Evolutionary conservation across 2,888 invertebrate species (phyloP).

Genomic region (Muscina levida): DNA sequence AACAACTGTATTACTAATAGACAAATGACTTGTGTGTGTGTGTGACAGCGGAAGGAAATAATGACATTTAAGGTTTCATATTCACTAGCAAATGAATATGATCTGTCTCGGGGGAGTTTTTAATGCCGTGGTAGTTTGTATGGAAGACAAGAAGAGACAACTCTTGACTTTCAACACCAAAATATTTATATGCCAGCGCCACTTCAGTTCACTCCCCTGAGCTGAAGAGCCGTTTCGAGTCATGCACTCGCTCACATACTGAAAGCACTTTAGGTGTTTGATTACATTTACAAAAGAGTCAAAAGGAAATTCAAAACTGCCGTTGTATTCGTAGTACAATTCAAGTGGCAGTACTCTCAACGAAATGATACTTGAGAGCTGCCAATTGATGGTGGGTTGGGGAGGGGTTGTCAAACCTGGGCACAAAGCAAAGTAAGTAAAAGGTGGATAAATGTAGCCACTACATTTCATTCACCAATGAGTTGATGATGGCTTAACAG

Average conservation of each 20-base stretch:
- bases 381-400: not conserved
- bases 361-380: slow-evolving; percentile 47
- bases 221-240: too few relatives aligned
- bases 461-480: not conserved
- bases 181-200: slow-evolving; percentile 36
- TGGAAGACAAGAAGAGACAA: slow-evolving; percentile 38
- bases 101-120: slow-evolving; percentile 46
- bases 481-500: not conserved
- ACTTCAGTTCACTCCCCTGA: slow-evolving; percentile 33
- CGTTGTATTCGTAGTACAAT: slow-evolving; percentile 10
- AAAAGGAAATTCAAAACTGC: not conserved
- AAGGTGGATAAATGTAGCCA: not conserved
- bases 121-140: slow-evolving; percentile 6
- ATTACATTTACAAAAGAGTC: slow-evolving; percentile 52
- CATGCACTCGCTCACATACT: slow-evolving; percentile 36
- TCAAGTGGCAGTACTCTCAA: slow-evolving; percentile 58
- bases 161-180: slow-evolving; percentile 63
- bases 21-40: slow-evolving; percentile 37
- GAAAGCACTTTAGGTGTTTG: slow-evolving; percentile 66
- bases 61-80: slow-evolving; percentile 60
- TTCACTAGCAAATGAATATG: slow-evolving; percentile 47
- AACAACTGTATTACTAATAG: slow-evolving; percentile 43
- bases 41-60: slow-evolving; percentile 55
- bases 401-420: too few relatives aligned
- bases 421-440: not conserved